Percentiles rank a stretch among this genome's conserved stretches.
phyloP scores from a whole-genome alignment of 2,113 vertebrate genomes.

The Stigmatopora nigra region DNA sequence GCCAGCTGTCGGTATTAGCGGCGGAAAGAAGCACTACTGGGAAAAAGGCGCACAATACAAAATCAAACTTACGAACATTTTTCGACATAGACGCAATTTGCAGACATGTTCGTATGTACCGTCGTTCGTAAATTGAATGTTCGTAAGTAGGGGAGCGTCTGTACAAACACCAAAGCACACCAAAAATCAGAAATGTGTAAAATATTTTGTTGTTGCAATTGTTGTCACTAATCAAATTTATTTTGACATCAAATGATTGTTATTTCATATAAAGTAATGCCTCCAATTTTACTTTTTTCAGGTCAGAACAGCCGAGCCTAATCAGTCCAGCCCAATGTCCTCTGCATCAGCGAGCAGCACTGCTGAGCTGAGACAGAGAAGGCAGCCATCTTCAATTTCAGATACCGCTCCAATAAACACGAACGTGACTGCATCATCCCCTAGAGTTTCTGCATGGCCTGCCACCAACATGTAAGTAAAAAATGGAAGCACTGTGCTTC shows the following conservation, averaged over 20 bases:
- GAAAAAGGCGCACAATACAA: no score
- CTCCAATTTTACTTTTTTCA: background rate
- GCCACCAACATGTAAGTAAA: background rate
- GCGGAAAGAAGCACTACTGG: no score
- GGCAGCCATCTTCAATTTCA: slow-evolving; percentile 20
- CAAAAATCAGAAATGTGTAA: background rate
- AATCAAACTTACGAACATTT: no score
- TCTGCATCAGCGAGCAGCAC: slow-evolving; percentile 9
- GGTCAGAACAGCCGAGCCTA: slow-evolving; percentile 6
- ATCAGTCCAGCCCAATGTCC: slow-evolving; percentile 4
- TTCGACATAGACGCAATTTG: no score
- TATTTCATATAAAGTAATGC: background rate
- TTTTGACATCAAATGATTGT: background rate
- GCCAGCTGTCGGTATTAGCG: no score
- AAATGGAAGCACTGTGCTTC: background rate
- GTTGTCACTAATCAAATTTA: background rate
- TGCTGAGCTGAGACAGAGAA: slow-evolving; percentile 60
- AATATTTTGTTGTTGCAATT: no score
- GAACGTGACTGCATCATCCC: background rate
- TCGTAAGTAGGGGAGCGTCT: no score
- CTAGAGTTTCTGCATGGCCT: slow-evolving; percentile 28
- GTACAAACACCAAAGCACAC: no score
- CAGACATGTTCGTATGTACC: no score
- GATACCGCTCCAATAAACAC: slow-evolving; percentile 9
- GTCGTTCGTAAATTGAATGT: no score